Evolutionary conservation across 2,113 vertebrate species (phyloP).

Genomic region (Crypturellus undulatus): DNA sequence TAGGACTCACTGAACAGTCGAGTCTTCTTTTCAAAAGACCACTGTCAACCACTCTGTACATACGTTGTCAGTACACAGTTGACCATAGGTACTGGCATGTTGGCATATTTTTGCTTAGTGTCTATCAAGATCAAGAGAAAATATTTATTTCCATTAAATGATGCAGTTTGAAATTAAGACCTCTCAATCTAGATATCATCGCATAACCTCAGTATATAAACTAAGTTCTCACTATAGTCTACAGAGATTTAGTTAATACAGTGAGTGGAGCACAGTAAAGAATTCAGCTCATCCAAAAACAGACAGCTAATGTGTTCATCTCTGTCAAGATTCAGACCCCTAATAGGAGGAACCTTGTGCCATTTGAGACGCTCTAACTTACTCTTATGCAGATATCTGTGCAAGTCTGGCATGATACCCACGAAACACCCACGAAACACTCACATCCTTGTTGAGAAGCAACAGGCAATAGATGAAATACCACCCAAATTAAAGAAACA

Average conservation of each 20-base stretch:
- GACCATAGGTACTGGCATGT: neutral
- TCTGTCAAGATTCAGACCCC: neutral
- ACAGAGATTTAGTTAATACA: neutral
- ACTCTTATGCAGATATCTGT: neutral
- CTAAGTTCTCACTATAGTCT: neutral
- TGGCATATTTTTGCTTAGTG: neutral
- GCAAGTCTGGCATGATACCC: neutral
- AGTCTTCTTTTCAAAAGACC: neutral
- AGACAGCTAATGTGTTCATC: neutral
- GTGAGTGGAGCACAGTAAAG: neutral
- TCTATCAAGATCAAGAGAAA: neutral
- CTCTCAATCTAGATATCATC: neutral
- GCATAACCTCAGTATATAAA: neutral
- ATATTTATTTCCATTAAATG: neutral
- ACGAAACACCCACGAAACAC: neutral
- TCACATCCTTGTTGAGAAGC: neutral
- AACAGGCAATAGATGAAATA: neutral
- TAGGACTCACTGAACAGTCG: neutral
- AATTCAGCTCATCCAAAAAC: neutral
- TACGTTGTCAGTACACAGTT: accelerated
- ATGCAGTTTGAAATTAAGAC: neutral
- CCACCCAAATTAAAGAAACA: neutral
- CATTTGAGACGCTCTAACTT: neutral
- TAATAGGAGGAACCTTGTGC: neutral
- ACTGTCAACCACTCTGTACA: neutral